These are phyloP conservation scores for Sinonovacula constricta DNA, from an alignment of 1,140 invertebrate genomes.

Conservation along the genomic window DNA sequence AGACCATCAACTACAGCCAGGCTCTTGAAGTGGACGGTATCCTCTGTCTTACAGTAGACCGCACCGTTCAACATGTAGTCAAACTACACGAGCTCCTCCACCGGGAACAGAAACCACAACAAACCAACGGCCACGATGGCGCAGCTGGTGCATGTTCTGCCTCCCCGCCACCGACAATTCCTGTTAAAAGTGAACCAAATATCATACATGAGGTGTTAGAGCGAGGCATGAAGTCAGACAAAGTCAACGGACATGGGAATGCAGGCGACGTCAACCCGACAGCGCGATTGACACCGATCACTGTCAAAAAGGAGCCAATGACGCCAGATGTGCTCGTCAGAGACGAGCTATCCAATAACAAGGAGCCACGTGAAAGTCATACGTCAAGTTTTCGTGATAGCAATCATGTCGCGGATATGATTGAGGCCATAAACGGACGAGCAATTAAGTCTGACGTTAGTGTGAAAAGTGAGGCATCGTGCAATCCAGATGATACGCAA, in stretches of 20 bases:
- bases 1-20: slow-evolving; percentile 58
- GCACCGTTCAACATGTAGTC: slow-evolving; percentile 65
- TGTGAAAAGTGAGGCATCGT: neutral
- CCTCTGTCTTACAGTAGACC: slow-evolving; percentile 64
- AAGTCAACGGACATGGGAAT: too few species aligned
- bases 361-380: neutral
- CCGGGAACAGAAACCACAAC: neutral
- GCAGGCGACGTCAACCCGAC: neutral
- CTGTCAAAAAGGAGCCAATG: neutral
- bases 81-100: slow-evolving; percentile 62
- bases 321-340: too few species aligned
- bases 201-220: neutral
- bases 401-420: neutral
- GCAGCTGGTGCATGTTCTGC: neutral
- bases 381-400: neutral
- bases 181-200: neutral
- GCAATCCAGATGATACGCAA: neutral
- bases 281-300: neutral
- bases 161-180: neutral
- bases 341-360: neutral
- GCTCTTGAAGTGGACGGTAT: slow-evolving; percentile 68
- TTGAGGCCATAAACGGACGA: neutral
- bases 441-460: neutral
- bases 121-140: neutral
- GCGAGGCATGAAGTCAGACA: too few species aligned